Base-by-base conservation (phyloP, 2,797 vertebrate genomes). In the Hyperoplus lanceolatus region DNA sequence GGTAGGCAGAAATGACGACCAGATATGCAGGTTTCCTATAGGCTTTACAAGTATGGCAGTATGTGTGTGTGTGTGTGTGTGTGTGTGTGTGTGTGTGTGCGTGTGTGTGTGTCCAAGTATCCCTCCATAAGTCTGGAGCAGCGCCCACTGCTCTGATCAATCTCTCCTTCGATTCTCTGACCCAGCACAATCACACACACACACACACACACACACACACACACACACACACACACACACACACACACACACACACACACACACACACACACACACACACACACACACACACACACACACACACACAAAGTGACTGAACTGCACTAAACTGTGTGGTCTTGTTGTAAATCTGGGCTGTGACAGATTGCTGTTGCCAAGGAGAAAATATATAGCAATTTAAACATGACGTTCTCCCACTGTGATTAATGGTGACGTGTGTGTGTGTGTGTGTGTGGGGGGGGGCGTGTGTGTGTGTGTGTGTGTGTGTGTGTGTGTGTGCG, bases 371-470 rank as follows among this genome's bases (percentile, higher is more conserved):
- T 83, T 83, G 81, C 77, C 70, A 56, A 18, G 57, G 73, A 61
- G 68, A 83, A 81, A 83, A 85, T 69, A 86, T 79, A 77, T 13
- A 73, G 56, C 75, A 80, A 86, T 88, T 81, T 81, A 86, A 83
- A 70, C 73, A 68, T 90, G 80, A 73, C 72, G 53, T 58, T 76
- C 54, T 73, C 51, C 38, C 8, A 15, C 39, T 8, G 73, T 83
- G 81, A 90, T 80, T 64, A 77, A 84, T 77, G 81, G 64, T 5
- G 58, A 16, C 0, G 14, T 36, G 64, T 45, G 51, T 21, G 75
- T 73, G 11, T 64, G 82, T 18, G 8, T 29, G 51, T 53, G 16
- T 53, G 51, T 53, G 16, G n/a, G n/a, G n/a, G n/a, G n/a, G n/a
- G n/a, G n/a, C n/a, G 21, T 18, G 8, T 29, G 51, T 53, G 16